phyloP scores from a whole-genome alignment of 2,797 vertebrate species.

The Chelidonichthys spinosus region DNA sequence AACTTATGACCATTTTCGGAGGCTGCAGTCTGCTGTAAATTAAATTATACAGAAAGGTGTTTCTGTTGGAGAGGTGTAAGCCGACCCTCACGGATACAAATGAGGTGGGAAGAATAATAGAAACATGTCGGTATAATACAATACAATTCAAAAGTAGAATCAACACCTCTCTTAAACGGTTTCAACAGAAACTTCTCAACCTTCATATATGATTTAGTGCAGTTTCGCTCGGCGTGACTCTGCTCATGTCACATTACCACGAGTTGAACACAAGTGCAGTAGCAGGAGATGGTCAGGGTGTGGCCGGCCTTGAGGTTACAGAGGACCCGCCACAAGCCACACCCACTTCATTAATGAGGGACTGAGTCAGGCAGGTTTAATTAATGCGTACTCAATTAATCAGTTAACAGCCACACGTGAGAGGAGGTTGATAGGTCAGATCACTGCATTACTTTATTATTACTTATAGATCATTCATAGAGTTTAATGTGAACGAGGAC shows the following conservation, averaged over 20 bases:
- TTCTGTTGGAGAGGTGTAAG: neutral
- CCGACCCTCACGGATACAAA: neutral
- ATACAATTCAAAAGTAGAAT: neutral
- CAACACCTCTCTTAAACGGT: neutral
- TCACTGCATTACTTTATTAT: neutral
- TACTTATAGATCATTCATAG: neutral
- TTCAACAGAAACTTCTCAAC: neutral
- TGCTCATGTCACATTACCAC: neutral
- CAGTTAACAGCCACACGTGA: neutral
- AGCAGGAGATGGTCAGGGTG: conserved; percentile 5
- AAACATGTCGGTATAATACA: neutral
- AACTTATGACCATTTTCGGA: neutral
- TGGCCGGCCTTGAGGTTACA: conserved; percentile 7
- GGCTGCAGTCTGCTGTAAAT: neutral
- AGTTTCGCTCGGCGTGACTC: neutral
- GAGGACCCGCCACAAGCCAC: neutral
- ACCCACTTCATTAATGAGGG: neutral
- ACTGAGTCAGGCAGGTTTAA: neutral
- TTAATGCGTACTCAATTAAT: neutral
- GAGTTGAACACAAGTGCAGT: neutral
- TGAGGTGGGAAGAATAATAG: neutral
- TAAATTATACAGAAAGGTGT: neutral
- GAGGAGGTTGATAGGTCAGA: neutral
- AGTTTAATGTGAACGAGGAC: neutral
- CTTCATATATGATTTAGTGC: neutral